Base-by-base conservation (phyloP, 2,797 vertebrate species). In the Diglossa cyanea region DNA sequence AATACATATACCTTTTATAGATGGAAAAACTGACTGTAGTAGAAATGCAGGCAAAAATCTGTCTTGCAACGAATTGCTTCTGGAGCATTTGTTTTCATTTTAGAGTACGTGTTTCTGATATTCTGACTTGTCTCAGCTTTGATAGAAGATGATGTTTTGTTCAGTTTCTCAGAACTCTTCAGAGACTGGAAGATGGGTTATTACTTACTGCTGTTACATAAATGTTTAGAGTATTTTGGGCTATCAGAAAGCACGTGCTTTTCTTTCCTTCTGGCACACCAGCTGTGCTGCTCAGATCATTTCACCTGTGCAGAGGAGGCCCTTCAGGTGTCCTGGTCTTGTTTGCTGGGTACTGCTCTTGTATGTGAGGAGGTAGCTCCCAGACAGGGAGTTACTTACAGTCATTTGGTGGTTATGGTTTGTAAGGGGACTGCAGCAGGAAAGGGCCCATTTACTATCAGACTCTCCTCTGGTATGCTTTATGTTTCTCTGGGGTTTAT, bases 91-190 rank as follows among this genome's bases (percentile, higher is more conserved):
- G 4, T 71, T 82, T 90, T 86, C 7, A 13, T 74, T 77, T 74
- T 65, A 51, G 48, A 45, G 8, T 50, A 60, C 0, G 1, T 1
- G 8, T 31, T 88, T 50, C 25, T 1, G 2, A 5, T 62, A 24
- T 4, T 26, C 54, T 55, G 57, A 13, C n/a, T n/a, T n/a, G n/a
- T 53, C 16, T 42, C 25, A 17, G 30, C 13, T 53, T 33, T 65
- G 55, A 20, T 7, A 57, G 3, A 58, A n/a, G 0, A 0, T 24
- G 60, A 61, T 6, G 6, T 11, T 5, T 60, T 1, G 5, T 42
- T 68, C 39, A 25, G 6, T 75, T 81, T 82, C 33, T 65, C 26
- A 12, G 8, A 83, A 50, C 11, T 35, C 37, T n/a, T 13, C 20
- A 47, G 30, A 20, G 54, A 25, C 40, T 70, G 54, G 33, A 51